These are phyloP conservation scores for Lethenteron camtschaticum DNA, from an alignment of 2,113 vertebrate genomes.

Conservation along the genomic window DNA sequence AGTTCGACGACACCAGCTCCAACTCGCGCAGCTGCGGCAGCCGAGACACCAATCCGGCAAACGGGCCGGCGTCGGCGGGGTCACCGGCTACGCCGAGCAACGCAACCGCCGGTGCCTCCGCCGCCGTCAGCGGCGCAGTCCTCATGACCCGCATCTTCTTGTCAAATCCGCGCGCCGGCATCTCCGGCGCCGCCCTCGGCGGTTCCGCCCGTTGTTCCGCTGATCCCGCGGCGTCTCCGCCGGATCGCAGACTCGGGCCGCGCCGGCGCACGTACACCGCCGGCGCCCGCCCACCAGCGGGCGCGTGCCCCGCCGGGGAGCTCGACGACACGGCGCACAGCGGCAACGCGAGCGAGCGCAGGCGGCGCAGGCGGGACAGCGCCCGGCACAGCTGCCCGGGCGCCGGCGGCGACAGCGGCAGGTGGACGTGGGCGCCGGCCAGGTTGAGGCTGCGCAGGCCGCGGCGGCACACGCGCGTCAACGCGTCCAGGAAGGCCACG, in stretches of 20 bases:
- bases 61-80: slow-evolving; percentile 22
- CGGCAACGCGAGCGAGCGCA: slow-evolving; percentile 51
- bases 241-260: too few species aligned
- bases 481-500: slow-evolving; percentile 26
- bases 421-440: slow-evolving; percentile 69
- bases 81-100: slow-evolving; percentile 2
- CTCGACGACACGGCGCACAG: slow-evolving; percentile 24
- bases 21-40: slow-evolving; percentile 42
- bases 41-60: slow-evolving; percentile 36
- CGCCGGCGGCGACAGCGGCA: neutral
- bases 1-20: slow-evolving; percentile 69
- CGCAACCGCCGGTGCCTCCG: slow-evolving; percentile 15
- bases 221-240: too few species aligned
- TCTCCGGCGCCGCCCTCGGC: slow-evolving; percentile 13
- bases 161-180: slow-evolving; percentile 34
- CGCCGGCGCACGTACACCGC: slow-evolving; percentile 7
- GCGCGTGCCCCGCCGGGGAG: slow-evolving; percentile 30
- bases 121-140: slow-evolving; percentile 18
- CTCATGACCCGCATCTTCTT: slow-evolving; percentile 49
- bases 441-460: slow-evolving; percentile 61
- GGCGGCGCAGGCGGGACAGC: slow-evolving; percentile 32
- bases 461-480: slow-evolving; percentile 33
- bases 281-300: slow-evolving; percentile 14
- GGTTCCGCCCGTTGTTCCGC: too few species aligned
- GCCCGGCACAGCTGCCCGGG: slow-evolving; percentile 44